Evolutionary conservation across 2,113 vertebrate species (phyloP).

Genomic region (Cynopterus brachyotis): DNA sequence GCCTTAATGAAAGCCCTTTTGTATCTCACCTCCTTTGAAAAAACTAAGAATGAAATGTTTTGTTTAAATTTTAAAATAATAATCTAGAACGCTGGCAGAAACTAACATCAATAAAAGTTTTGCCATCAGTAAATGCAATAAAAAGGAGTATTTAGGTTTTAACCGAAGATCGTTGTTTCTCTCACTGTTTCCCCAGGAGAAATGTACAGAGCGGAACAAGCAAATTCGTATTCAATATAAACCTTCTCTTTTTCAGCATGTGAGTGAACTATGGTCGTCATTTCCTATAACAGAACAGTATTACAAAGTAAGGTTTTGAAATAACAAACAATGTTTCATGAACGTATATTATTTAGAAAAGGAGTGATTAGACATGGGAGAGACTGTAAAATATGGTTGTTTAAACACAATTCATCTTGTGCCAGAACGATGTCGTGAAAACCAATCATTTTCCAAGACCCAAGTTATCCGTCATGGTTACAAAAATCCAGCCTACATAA

Average conservation of each 20-base stretch:
- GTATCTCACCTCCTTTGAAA: neutral
- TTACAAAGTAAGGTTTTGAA: constrained; percentile 81
- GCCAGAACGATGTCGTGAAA: neutral
- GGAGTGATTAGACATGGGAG: neutral
- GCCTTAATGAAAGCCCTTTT: neutral
- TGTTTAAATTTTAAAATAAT: neutral
- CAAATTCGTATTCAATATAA: constrained; percentile 81
- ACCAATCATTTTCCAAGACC: neutral
- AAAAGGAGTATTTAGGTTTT: neutral
- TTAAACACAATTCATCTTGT: neutral
- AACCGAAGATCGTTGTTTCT: constrained; percentile 12
- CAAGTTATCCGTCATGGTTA: neutral
- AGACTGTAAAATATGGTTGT: neutral
- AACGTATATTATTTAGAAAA: neutral
- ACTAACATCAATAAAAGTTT: neutral
- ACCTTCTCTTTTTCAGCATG: constrained; percentile 88
- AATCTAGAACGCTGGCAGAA: neutral
- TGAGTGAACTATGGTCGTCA: constrained; percentile 82
- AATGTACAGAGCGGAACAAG: constrained; percentile 80
- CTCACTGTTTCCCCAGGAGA: constrained; percentile 74
- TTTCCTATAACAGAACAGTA: constrained; percentile 80
- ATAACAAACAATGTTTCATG: neutral
- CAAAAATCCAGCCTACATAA: neutral
- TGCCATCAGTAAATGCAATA: neutral
- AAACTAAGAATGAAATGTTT: neutral